phyloP scores from a whole-genome alignment of 2,113 vertebrate species.

The Mionectes macconnelli region DNA sequence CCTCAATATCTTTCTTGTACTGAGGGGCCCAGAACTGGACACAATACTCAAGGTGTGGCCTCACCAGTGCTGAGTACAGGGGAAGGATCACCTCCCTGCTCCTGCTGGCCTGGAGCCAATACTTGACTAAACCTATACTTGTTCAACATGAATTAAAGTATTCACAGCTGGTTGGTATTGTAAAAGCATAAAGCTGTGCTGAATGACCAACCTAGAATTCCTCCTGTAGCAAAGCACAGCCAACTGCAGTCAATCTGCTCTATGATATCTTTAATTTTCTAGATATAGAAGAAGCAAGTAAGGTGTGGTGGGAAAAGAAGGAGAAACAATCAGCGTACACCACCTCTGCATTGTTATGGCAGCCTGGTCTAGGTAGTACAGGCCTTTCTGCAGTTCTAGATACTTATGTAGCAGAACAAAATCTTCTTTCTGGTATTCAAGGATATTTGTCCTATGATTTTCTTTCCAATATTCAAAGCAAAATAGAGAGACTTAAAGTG shows the following conservation, averaged over 20 bases:
- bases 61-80: too few relatives aligned
- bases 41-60: too few relatives aligned
- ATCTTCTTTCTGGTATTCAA: background rate
- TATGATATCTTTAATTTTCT: background rate
- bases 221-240: background rate
- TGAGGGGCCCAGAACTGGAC: too few relatives aligned
- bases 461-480: background rate
- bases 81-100: too few relatives aligned
- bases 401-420: background rate
- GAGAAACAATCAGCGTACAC: accelerated
- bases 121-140: too few relatives aligned
- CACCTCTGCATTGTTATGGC: background rate
- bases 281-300: background rate
- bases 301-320: background rate
- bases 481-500: background rate
- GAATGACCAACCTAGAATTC: background rate
- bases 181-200: background rate
- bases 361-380: background rate
- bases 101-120: too few relatives aligned
- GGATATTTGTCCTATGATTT: background rate
- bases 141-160: too few relatives aligned
- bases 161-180: background rate
- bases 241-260: background rate
- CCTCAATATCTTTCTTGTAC: too few relatives aligned
- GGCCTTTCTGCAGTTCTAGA: background rate